Evolutionary conservation across 2,113 vertebrate species (phyloP).

Genomic region (Cebidichthys violaceus): DNA sequence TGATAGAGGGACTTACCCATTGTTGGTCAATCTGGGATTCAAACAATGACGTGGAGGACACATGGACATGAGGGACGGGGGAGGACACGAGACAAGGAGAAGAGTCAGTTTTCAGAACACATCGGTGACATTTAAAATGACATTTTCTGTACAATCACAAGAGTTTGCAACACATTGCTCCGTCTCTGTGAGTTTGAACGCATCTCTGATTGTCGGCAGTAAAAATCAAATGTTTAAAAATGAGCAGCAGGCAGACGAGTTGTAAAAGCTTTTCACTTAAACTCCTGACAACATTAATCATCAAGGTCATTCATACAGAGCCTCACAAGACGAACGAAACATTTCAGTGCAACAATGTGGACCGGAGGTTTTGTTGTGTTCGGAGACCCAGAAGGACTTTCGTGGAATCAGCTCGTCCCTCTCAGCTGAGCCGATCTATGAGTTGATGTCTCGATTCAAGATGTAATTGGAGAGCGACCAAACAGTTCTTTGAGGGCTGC

Average conservation of each 20-base stretch:
- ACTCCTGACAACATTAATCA: conserved; percentile 7
- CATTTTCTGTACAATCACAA: too few species aligned
- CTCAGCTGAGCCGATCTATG: neutral
- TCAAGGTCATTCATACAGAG: conserved; percentile 41
- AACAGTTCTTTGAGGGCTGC: too few species aligned
- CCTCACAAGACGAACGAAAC: too few species aligned
- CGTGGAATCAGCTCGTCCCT: neutral
- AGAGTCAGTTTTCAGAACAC: conserved; percentile 6
- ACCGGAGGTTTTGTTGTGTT: conserved; percentile 1
- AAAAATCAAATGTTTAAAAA: conserved; percentile 34
- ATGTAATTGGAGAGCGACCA: neutral
- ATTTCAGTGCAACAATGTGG: neutral
- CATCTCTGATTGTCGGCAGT: neutral
- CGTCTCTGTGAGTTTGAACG: neutral
- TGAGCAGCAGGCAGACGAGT: conserved; percentile 9
- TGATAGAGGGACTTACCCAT: conserved; percentile 92
- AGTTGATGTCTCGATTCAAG: neutral
- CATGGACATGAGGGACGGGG: conserved; percentile 68
- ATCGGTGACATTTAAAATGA: neutral
- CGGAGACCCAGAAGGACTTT: conserved; percentile 1
- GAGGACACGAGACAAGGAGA: conserved; percentile 39
- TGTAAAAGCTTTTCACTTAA: conserved; percentile 38
- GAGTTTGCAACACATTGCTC: neutral
- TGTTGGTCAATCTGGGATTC: conserved; percentile 90
- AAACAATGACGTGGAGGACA: conserved; percentile 78